Evolutionary conservation across 2,888 invertebrate genomes (phyloP), one percentile per base, ranked within the genome.

Genomic region (Ethmia dodecea): DNA sequence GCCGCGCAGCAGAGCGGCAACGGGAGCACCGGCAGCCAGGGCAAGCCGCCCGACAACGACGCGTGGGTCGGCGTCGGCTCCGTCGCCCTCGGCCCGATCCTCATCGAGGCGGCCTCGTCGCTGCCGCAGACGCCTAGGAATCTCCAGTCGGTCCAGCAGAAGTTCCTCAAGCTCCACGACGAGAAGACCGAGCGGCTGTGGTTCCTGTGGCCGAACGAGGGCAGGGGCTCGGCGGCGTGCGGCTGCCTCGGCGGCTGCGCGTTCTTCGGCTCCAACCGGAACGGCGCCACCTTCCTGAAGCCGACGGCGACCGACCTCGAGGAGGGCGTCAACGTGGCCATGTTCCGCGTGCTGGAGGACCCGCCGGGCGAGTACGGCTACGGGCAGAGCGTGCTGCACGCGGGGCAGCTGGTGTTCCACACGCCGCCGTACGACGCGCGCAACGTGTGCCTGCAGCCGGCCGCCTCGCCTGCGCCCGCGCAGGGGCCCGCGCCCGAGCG

Each of bases 171-270:
- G 59, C 89, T 91, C 30, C 95, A 95, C 54, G 99, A 99, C 75
- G 92, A 92, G 13, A 90, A 92, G 49, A 91, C 92, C 0, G 95
- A 94, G 62, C 89, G 97, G 37, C 81, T 99, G 20, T 97, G 97
- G 96, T 99, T 99, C 66, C 76, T 99, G 14, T 99, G 98, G 98
- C 92, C 94, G 0, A 86, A 87, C 11, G 92, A 93, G 49, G 88
- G 89, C 2, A 91, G 91, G 48, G 11, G 11, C 11, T 87, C 88
- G 38, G 83, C 90, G 0, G 94, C 93, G 50, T 99, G 99, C 68
- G 99, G 98, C 0, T 99, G 99, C 69, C 93, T 94, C 16, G 99
- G 99, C 2, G 98, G 98, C 0, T 98, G 97, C 63, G 88, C 89
- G 8, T 99, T 99, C 83, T 99, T 99, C 65, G 99, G 98, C 2